A percentile compares a stretch with the other conserved stretches of the same genome.
Conservation (phyloP, 2,888 invertebrate species). For the Agonopterix heracliana region DNA sequence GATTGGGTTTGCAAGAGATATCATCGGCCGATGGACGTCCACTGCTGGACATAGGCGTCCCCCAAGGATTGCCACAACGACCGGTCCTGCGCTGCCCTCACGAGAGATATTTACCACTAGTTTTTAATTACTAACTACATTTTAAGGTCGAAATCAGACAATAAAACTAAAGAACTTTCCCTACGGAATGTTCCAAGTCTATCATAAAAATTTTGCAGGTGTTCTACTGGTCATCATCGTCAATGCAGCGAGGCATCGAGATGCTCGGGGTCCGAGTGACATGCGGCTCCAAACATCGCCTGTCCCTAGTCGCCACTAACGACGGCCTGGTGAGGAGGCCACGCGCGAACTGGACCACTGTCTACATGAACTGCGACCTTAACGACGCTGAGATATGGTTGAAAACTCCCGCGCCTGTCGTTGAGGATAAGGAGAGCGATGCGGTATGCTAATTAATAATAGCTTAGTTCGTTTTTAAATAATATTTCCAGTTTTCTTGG, state of each 20-base stretch:
- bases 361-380: slow-evolving; percentile 95
- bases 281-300: slow-evolving; percentile 86
- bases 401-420: slow-evolving; percentile 80
- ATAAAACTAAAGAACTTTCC: no score
- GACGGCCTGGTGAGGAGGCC: slow-evolving; percentile 91
- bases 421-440: slow-evolving; percentile 36
- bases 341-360: slow-evolving; percentile 92
- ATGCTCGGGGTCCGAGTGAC: slow-evolving; percentile 88
- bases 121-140: no score
- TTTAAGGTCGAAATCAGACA: no score
- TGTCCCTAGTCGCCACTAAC: slow-evolving; percentile 82
- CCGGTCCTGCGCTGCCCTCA: no score
- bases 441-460: not conserved
- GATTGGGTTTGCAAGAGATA: no score
- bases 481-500: no score
- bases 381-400: slow-evolving; percentile 95
- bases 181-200: no score
- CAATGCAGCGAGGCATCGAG: slow-evolving; percentile 94
- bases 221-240: slow-evolving; percentile 98
- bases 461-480: no score
- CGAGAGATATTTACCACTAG: no score
- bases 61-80: no score
- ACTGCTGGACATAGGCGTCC: no score
- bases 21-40: no score
- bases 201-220: slow-evolving; percentile 54